Conservation (phyloP, 2,888 invertebrate genomes). For the Ophion ellenae region DNA sequence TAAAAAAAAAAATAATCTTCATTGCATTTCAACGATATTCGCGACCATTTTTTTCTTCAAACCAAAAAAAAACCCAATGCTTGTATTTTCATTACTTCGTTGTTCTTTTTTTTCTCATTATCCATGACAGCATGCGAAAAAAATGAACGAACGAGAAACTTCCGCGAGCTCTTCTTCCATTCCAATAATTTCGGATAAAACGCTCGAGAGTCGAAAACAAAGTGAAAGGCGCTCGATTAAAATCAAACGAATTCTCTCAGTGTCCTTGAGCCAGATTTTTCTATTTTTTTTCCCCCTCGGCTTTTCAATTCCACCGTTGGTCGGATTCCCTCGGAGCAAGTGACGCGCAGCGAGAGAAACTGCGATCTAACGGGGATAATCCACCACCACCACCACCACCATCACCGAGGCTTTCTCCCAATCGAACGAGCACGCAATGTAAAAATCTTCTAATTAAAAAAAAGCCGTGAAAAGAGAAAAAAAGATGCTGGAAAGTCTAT, state of each 20-base stretch:
- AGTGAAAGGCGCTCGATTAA: background rate
- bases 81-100: too few species aligned
- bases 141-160: too few species aligned
- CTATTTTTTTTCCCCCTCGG: background rate
- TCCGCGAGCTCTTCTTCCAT: too few species aligned
- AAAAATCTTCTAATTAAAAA: background rate
- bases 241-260: background rate
- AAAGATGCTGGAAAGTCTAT: conserved; percentile 30
- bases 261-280: background rate
- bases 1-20: too few species aligned
- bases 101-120: too few species aligned
- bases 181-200: too few species aligned
- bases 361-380: conserved; percentile 38
- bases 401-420: conserved; percentile 38
- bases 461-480: conserved; percentile 13
- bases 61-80: too few species aligned
- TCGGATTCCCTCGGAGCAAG: background rate
- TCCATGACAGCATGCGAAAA: too few species aligned
- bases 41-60: too few species aligned
- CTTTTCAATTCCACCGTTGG: background rate
- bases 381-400: conserved; percentile 4
- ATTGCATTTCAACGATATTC: too few species aligned
- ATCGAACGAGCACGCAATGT: conserved; percentile 1
- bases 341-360: background rate
- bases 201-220: too few species aligned